These are phyloP conservation scores for Bugula neritina DNA, from an alignment of 2,888 invertebrate genomes.

Conservation along the genomic window DNA sequence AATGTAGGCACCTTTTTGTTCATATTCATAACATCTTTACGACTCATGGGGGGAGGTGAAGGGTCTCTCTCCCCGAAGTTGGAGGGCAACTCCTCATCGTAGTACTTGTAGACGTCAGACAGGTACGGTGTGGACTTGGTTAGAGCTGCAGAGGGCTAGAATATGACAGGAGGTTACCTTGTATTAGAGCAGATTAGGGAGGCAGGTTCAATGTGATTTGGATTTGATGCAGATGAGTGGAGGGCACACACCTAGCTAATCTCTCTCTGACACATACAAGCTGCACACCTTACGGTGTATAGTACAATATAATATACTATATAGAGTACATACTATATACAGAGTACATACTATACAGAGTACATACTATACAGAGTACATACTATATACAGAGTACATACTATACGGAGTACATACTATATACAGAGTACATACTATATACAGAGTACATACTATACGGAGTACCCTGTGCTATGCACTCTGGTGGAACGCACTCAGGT, in stretches of 20 bases:
- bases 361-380: not conserved
- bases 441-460: not conserved
- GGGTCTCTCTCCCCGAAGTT: slow-evolving; percentile 14
- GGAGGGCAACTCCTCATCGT: slow-evolving; percentile 19
- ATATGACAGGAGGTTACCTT: too few species aligned
- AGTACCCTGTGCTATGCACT: too few species aligned
- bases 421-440: not conserved
- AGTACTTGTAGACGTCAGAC: slow-evolving; percentile 24
- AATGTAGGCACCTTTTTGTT: slow-evolving; percentile 28
- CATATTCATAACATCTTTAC: slow-evolving; percentile 30
- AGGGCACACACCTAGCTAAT: too few species aligned
- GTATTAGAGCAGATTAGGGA: too few species aligned
- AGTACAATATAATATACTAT: not conserved
- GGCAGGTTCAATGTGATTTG: too few species aligned
- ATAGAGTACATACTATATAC: not conserved
- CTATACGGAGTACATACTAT: not conserved
- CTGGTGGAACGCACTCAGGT: too few species aligned
- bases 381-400: not conserved
- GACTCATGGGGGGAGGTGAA: slow-evolving; percentile 26
- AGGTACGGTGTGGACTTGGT: not conserved
- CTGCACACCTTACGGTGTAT: not conserved
- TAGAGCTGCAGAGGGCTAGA: not conserved
- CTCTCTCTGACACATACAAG: too few species aligned
- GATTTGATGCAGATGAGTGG: too few species aligned
- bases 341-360: not conserved